Conservation (phyloP, 2,797 vertebrate species). For the Chelon labrosus region DNA sequence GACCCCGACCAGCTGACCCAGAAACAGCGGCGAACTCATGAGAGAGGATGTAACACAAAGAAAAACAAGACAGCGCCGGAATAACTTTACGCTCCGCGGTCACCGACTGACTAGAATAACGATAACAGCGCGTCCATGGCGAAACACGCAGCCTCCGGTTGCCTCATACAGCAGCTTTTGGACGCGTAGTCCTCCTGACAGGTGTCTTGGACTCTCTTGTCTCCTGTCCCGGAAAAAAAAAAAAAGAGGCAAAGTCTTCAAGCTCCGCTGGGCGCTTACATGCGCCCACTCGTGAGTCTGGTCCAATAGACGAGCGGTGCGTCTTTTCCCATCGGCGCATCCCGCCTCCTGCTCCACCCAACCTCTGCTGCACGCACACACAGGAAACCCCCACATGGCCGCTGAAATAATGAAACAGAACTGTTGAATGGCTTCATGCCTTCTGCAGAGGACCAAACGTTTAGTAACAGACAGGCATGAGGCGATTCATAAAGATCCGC, state of each 20-base stretch:
- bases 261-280: constrained; percentile 44
- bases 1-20: constrained; percentile 72
- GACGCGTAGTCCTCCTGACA: constrained; percentile 54
- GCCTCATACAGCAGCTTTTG: constrained; percentile 25
- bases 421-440: background rate
- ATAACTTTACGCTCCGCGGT: constrained; percentile 55
- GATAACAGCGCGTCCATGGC: constrained; percentile 55
- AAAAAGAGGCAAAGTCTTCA: constrained; percentile 36
- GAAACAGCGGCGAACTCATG: constrained; percentile 74
- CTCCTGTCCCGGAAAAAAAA: constrained; percentile 43
- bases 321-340: constrained; percentile 66
- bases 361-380: constrained; percentile 10
- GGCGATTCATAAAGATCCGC: background rate
- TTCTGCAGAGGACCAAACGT: background rate
- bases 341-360: constrained; percentile 69
- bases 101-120: constrained; percentile 25
- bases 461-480: background rate
- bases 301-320: constrained; percentile 77
- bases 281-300: constrained; percentile 57
- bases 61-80: constrained; percentile 11
- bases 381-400: constrained; percentile 34
- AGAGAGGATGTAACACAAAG: constrained; percentile 10
- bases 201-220: constrained; percentile 65
- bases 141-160: constrained; percentile 26
- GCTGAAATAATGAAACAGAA: constrained; percentile 17